phyloP scores from a whole-genome alignment of 1,140 invertebrate species.

The Arion vulgaris region DNA sequence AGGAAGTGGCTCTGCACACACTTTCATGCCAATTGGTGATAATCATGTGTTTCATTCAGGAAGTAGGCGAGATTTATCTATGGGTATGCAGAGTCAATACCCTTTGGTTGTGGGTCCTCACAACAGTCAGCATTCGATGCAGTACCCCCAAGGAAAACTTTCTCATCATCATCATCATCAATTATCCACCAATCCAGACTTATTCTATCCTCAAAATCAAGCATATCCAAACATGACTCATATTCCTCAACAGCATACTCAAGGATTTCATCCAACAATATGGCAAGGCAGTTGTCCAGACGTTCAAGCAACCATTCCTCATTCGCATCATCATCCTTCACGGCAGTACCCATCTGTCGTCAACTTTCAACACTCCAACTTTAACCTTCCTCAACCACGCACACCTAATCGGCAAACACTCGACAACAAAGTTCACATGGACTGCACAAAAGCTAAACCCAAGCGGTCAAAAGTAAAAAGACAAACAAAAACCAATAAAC shows the following conservation, averaged over 20 bases:
- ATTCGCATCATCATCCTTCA: not conserved
- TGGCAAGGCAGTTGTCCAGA: conserved; percentile 7
- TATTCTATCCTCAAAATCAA: not conserved
- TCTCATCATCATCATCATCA: not conserved
- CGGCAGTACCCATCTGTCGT: not conserved
- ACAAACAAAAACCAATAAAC: conserved; percentile 24
- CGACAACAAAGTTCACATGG: not conserved
- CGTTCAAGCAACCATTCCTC: not conserved
- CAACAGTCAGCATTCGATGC: not conserved
- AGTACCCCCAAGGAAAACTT: not conserved
- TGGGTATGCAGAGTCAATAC: not conserved
- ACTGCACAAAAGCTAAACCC: conserved; percentile 11
- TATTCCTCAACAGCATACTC: not conserved
- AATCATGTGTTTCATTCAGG: not conserved
- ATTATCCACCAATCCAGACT: not conserved
- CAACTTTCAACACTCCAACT: not conserved
- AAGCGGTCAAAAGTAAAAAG: conserved; percentile 27
- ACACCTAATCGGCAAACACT: not conserved
- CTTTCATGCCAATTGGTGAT: not conserved
- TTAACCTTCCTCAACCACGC: not conserved
- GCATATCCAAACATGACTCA: not conserved
- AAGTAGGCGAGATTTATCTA: not conserved
- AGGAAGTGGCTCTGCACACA: not conserved
- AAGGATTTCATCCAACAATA: not conserved
- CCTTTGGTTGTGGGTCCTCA: not conserved